phyloP scores from a whole-genome alignment of 2,113 vertebrate genomes.

The Pedionomus torquatus region DNA sequence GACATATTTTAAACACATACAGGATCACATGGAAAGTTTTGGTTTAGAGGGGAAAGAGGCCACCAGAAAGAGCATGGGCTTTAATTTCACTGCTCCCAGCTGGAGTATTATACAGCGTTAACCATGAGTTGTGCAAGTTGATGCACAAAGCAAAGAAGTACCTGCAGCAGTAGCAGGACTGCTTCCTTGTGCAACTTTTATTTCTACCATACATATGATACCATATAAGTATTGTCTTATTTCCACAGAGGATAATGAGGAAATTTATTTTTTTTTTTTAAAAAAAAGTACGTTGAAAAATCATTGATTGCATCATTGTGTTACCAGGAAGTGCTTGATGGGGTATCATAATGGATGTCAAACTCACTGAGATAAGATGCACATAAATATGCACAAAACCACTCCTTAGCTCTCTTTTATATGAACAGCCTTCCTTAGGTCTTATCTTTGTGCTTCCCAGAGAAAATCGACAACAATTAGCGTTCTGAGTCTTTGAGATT shows the following conservation, averaged over 20 bases:
- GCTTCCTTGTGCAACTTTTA: background rate
- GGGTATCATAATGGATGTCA: background rate
- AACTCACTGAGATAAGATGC: background rate
- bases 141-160: background rate
- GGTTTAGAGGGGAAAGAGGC: background rate
- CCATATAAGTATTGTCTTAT: background rate
- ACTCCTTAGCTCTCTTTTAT: background rate
- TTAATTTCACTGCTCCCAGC: background rate
- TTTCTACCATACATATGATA: background rate
- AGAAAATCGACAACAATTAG: background rate
- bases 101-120: background rate
- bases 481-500: background rate
- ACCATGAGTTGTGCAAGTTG: background rate
- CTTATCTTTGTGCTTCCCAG: background rate
- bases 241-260: background rate
- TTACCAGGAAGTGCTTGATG: background rate
- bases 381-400: background rate
- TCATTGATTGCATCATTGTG: background rate
- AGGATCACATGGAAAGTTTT: background rate
- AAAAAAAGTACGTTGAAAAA: background rate
- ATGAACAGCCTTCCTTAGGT: background rate
- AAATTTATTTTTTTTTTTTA: background rate
- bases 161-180: background rate
- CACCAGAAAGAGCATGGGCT: background rate
- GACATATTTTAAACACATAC: background rate